Evolutionary conservation across 2,797 vertebrate species (phyloP), one percentile per base, ranked within the genome.

Genomic region (Onychomys arenicola): DNA sequence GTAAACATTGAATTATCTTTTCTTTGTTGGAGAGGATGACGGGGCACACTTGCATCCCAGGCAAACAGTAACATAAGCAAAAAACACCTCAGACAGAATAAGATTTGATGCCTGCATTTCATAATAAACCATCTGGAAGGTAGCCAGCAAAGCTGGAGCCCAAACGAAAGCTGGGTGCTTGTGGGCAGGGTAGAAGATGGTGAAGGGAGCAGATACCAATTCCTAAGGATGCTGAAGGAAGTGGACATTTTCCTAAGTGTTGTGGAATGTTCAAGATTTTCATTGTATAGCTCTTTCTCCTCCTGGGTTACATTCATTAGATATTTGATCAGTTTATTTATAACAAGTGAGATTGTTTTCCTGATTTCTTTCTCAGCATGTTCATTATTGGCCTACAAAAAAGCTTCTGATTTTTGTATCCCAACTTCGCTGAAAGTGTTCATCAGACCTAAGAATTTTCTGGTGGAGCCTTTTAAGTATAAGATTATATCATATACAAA

Each of bases 61-160:
- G 29, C 46, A 93, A 89, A 59, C 21, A 61, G 5, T n/a, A 89
- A 86, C 83, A 37, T 83, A n/a, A 63, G n/a, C 27, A 61, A 61
- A 77, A 77, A 37, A 77, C 32, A 13, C 17, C 49, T 34, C 25
- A 63, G 40, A 57, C 25, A 63, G 49, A 93, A 71, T 65, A 63
- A 55, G 9, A 5, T 29, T 49, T 85, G 59, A 19, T 77, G 63
- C 25, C 29, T 69, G 19, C 86, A 21, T 91, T 97, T 46, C 85
- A 92, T 80, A 94, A 93, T 75, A 52, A 94, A 57, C n/a, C 13
- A 10, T 46, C 49, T 87, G 34, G 67, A 95, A 86, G 21, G 40
- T 87, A n/a, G 6, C 6, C 32, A 84, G 21, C 17, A 43, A 88
- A 6, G 3, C 17, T 29, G 40, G 83, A 61, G 32, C 16, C 25